A percentile compares a stretch with the other conserved stretches of the same genome.
phyloP scores from a whole-genome alignment of 2,888 invertebrate genomes.

The Cosmorhoe ocellata region DNA sequence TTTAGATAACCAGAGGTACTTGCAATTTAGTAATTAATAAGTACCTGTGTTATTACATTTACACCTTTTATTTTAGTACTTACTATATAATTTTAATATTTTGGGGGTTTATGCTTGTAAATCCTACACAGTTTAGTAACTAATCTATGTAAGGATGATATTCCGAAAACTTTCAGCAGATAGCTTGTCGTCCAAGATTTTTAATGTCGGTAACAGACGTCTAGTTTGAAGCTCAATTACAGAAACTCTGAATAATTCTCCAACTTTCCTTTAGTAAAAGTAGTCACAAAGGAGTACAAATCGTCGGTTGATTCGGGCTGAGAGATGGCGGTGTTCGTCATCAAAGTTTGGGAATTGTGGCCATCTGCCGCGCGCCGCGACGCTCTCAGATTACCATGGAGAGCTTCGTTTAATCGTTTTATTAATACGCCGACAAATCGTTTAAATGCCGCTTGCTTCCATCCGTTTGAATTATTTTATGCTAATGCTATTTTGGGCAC shows the following conservation, averaged over 20 bases:
- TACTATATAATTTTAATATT: too few relatives aligned
- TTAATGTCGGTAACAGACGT: constrained; percentile 9
- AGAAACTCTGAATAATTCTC: constrained; percentile 43
- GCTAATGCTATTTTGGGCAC: constrained; percentile 22
- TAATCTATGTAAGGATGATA: too few relatives aligned
- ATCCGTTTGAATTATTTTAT: constrained; percentile 38
- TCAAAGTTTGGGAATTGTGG: constrained; percentile 79
- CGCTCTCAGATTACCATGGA: constrained; percentile 77
- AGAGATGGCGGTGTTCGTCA: constrained; percentile 69
- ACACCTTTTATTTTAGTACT: too few relatives aligned
- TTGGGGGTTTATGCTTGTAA: too few relatives aligned
- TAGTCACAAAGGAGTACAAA: constrained; percentile 70
- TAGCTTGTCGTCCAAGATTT: constrained; percentile 8
- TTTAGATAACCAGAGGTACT: constrained; percentile 12
- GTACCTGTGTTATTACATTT: too few relatives aligned
- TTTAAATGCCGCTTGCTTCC: constrained; percentile 69
- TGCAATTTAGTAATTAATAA: too few relatives aligned
- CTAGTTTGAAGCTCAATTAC: constrained; percentile 19
- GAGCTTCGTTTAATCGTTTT: constrained; percentile 82
- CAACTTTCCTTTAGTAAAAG: constrained; percentile 58
- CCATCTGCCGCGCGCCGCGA: constrained; percentile 75
- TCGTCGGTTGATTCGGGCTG: constrained; percentile 62
- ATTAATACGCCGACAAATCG: constrained; percentile 81
- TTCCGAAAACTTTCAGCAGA: not conserved
- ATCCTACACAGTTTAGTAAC: too few relatives aligned